phyloP scores from a whole-genome alignment of 2,888 invertebrate species.

The Odontocerum albicorne region DNA sequence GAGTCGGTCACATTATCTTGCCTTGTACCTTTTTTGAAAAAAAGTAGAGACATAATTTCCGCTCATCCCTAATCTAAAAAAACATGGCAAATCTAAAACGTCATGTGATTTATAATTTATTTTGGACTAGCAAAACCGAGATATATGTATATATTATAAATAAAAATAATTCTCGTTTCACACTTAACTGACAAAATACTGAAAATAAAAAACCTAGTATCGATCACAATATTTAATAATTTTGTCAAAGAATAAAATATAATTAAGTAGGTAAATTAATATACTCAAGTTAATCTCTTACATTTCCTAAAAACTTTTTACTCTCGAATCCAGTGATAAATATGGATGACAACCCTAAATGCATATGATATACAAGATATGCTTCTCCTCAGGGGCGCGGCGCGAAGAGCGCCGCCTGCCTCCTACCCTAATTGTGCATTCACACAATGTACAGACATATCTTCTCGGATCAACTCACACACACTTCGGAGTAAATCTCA shows the following conservation, averaged over 20 bases:
- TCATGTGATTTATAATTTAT: too few species aligned
- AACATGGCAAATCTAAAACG: too few species aligned
- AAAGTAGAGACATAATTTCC: too few species aligned
- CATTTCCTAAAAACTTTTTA: too few species aligned
- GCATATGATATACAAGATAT: too few species aligned
- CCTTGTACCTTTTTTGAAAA: too few species aligned
- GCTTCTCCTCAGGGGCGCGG: neutral
- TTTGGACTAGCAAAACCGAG: slow-evolving; percentile 13
- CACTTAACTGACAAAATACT: slow-evolving; percentile 1
- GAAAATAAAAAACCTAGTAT: neutral
- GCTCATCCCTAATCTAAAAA: too few species aligned
- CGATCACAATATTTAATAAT: neutral
- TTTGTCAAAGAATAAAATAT: neutral
- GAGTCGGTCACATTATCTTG: too few species aligned
- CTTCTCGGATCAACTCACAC: too few species aligned
- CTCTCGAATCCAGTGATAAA: neutral
- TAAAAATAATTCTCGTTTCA: slow-evolving; percentile 1
- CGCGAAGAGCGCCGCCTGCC: too few species aligned
- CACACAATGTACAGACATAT: too few species aligned
- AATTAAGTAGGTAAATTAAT: neutral
- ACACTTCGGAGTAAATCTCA: too few species aligned
- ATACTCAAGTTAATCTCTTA: neutral
- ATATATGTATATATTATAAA: slow-evolving; percentile 1
- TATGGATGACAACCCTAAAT: neutral
- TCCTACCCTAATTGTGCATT: neutral